Evolutionary conservation across 2,113 vertebrate genomes (phyloP), one percentile per base, ranked within the genome.

Genomic region (Morone saxatilis): DNA sequence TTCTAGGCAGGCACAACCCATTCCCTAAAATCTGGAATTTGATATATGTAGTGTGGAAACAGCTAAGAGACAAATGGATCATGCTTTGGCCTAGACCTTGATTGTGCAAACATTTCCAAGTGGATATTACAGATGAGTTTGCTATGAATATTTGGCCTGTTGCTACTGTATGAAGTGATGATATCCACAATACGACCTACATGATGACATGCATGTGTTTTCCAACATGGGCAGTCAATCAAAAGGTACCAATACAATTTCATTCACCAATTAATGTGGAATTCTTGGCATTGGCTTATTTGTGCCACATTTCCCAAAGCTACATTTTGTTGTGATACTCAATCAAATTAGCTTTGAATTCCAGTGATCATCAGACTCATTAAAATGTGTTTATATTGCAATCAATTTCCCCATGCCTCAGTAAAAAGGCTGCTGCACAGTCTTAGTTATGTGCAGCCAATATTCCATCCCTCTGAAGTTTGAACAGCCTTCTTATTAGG

Each of bases 331-430:
- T 89, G 71, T 91, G 84, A 86, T 86, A 75, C 86, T 86, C 74
- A 43, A 80, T 88, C 85, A 90, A 79, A 90, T 93, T 87, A 83
- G 71, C 81, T 91, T 88, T 83, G 76, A 86, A 84, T 87, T 89
- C 76, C 40, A 84, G 51, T 91, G 86, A 92, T 92, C 87, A 90
- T 91, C 88, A 79, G 85, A 85, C 86, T 92, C 77, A 94, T 92
- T 94, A 92, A 85, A 92, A 88, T 74, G 48, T 89, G 81, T 92
- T 92, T 91, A 93, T 91, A 81, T 76, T 78, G 51, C 86, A 86
- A 86, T 90, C 83, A 84, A 80, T 90, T 86, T 79, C 50, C 80
- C 78, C 88, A 86, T 71, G 88, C 81, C 82, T 86, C 71, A 84
- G 82, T 83, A 66, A 76, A 84, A 89, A 61, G 76, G 63, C 71